Percentiles rank a stretch among this genome's conserved stretches.
phyloP scores from a whole-genome alignment of 2,113 vertebrate species.

The Gorsachius goisagi region DNA sequence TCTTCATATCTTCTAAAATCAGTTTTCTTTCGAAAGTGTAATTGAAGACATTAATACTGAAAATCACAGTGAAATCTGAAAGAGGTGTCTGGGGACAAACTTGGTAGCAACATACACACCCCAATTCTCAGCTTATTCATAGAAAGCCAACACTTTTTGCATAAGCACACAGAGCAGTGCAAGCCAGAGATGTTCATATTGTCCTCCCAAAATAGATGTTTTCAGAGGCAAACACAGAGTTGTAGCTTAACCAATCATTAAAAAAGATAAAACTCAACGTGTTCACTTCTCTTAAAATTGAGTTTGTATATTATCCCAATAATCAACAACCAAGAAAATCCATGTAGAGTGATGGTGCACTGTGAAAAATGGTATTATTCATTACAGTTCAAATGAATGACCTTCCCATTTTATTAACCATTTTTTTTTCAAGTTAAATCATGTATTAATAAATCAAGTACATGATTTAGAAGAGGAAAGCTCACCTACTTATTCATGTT shows the following conservation, averaged over 20 bases:
- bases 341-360: not conserved
- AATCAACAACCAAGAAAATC: not conserved
- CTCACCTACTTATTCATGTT: not conserved
- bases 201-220: not conserved
- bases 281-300: not conserved
- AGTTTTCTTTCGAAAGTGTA: not conserved
- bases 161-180: not conserved
- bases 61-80: not conserved
- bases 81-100: not conserved
- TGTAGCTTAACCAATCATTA: not conserved
- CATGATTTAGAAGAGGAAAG: not conserved
- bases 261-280: not conserved
- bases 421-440: not conserved
- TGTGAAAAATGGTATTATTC: not conserved
- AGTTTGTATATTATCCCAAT: not conserved
- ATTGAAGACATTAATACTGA: not conserved
- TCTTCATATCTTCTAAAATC: not conserved
- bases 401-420: not conserved
- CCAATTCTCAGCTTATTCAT: not conserved
- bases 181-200: not conserved
- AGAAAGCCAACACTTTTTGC: not conserved
- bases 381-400: not conserved
- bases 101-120: not conserved
- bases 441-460: not conserved
- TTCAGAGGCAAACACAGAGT: not conserved